phyloP scores from a whole-genome alignment of 2,113 vertebrate genomes.

The Geococcyx californianus region DNA sequence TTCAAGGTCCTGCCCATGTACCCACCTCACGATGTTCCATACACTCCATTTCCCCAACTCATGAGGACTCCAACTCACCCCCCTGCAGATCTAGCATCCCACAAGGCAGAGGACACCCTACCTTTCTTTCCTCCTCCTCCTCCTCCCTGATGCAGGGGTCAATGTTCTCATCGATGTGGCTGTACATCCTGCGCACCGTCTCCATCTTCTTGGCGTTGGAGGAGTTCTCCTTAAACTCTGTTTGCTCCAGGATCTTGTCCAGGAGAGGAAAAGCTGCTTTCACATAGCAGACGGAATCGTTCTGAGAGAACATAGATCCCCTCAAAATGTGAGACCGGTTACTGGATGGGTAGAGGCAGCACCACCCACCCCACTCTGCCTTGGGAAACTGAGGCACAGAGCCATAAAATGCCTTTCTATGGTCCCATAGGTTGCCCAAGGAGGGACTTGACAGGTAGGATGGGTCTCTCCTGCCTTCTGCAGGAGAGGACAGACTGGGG shows the following conservation, averaged over 20 bases:
- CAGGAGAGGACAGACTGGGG: fast-evolving
- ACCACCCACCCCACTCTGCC: background rate
- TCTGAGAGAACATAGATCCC: background rate
- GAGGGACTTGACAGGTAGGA: background rate
- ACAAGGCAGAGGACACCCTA: background rate
- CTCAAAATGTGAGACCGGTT: fast-evolving
- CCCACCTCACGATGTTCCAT: background rate
- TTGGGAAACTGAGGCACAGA: background rate
- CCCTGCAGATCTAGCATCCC: fast-evolving
- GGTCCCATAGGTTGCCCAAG: background rate
- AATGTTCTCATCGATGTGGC: background rate
- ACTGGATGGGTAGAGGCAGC: background rate
- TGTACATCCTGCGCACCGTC: slow-evolving; percentile 53
- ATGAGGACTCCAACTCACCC: background rate
- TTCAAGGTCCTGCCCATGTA: fast-evolving
- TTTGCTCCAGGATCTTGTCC: slow-evolving; percentile 55
- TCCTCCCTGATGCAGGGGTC: slow-evolving; percentile 61
- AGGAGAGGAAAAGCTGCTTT: slow-evolving; percentile 72
- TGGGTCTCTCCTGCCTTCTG: background rate
- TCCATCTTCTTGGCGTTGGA: slow-evolving; percentile 27
- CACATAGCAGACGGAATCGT: slow-evolving; percentile 67
- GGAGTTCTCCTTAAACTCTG: slow-evolving; percentile 72
- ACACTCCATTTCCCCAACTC: background rate
- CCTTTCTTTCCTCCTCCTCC: slow-evolving; percentile 53
- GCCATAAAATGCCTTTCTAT: background rate